Conservation (phyloP, 2,797 vertebrate genomes). For the Pampus argenteus region DNA sequence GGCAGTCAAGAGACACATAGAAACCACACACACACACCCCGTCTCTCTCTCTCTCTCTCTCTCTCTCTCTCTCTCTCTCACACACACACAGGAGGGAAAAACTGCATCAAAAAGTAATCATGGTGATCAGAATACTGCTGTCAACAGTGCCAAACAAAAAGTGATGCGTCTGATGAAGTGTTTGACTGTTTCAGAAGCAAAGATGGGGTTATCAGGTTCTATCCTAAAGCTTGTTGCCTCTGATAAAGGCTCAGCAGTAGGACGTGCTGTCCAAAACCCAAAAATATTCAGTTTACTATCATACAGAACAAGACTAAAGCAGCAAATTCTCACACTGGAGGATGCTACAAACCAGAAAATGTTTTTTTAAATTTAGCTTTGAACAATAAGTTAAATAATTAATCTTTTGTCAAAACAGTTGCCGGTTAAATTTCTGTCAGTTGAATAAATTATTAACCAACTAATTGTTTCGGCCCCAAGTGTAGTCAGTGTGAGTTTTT, state of each 20-base stretch:
- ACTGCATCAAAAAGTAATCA: conserved; percentile 80
- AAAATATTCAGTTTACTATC: too few relatives aligned
- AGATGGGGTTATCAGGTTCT: conserved; percentile 65
- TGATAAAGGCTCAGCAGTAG: conserved; percentile 32
- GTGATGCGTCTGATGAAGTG: conserved; percentile 78
- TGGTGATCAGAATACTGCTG: conserved; percentile 80
- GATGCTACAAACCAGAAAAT: too few relatives aligned
- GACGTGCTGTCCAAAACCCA: conserved; percentile 13
- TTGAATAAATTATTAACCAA: too few relatives aligned
- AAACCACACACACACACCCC: conserved; percentile 53
- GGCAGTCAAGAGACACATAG: conserved; percentile 74
- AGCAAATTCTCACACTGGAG: too few relatives aligned
- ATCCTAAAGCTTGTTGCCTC: conserved; percentile 65
- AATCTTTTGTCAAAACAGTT: too few relatives aligned
- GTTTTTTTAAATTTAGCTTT: too few relatives aligned
- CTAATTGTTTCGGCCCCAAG: too few relatives aligned
- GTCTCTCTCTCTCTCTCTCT: conserved; percentile 25
- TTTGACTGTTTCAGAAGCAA: conserved; percentile 55
- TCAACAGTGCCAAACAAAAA: conserved; percentile 69
- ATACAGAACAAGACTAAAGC: too few relatives aligned
- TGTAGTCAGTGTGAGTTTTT: not conserved
- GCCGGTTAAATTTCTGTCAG: too few relatives aligned
- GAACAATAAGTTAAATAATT: too few relatives aligned
- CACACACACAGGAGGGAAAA: conserved; percentile 53
- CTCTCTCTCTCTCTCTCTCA: conserved; percentile 31